Percentiles rank a stretch among this genome's conserved stretches.
phyloP scores from a whole-genome alignment of 2,113 vertebrate species.

The Sprattus sprattus region DNA sequence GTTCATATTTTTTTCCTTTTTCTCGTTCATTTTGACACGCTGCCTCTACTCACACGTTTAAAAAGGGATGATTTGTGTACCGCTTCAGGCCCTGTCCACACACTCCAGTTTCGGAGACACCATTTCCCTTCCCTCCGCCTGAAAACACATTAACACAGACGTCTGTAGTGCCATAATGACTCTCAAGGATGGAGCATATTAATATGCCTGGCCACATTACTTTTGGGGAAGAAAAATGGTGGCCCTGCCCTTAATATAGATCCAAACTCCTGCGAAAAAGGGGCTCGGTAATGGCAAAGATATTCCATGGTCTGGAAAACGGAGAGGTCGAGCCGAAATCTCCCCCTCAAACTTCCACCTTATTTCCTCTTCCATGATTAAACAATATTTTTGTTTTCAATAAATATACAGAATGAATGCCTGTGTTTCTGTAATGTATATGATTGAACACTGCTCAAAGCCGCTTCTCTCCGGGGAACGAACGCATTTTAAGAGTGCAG shows the following conservation, averaged over 20 bases:
- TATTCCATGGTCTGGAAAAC: not conserved
- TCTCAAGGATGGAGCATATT: not conserved
- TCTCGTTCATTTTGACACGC: too few relatives aligned
- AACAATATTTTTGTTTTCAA: constrained; percentile 1
- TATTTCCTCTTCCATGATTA: not conserved
- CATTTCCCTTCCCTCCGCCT: not conserved
- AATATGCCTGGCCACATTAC: constrained; percentile 6
- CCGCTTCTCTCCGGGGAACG: constrained; percentile 7
- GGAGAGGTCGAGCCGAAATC: constrained; percentile 3
- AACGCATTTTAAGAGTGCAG: not conserved
- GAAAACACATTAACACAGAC: not conserved
- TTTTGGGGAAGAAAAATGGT: constrained; percentile 8
- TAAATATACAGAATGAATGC: not conserved
- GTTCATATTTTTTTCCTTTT: too few relatives aligned
- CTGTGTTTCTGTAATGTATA: not conserved
- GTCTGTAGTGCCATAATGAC: not conserved
- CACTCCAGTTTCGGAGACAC: not conserved
- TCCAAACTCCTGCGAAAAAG: not conserved
- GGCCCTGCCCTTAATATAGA: constrained; percentile 11
- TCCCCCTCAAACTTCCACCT: not conserved
- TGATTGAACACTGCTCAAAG: too few relatives aligned
- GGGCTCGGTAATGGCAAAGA: not conserved
- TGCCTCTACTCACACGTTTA: too few relatives aligned
- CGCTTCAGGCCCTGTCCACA: not conserved
- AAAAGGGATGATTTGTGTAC: not conserved